Base-by-base conservation (phyloP, 1,140 invertebrate genomes). In the Brachionus rotundiformis region DNA sequence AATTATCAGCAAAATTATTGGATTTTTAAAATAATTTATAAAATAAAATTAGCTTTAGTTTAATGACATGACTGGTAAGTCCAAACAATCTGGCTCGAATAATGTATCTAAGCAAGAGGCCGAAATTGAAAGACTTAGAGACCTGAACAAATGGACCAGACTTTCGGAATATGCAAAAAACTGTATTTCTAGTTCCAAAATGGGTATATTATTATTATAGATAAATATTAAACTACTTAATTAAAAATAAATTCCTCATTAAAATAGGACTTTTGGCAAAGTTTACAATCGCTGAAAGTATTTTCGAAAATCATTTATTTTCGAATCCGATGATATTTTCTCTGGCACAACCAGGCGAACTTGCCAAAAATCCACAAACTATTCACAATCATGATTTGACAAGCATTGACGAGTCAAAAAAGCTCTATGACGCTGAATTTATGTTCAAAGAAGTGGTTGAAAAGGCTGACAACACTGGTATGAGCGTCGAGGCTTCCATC, bases 41-140 rank as follows among this genome's bases (percentile, higher is more conserved):
- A 2, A 39, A 6, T 1, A 39, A 39, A 39, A 39, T 10, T 10
- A 39, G 13, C 7, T n/a, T n/a, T n/a, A 54, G 16, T 23, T 54
- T 54, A 16, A 54, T 54, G 47, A 54, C 47, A 79, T 79, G 76
- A 79, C 76, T 63, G 76, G 76, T 27, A 79, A 79, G 36, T 73
- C 39, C 3, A 59, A 54, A 19, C 47, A 59, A 19, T 41, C 19
- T 11, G 33, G 16, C 19, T 59, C 27, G 16, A 16, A n/a, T 10
- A 41, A 41, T 19, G n/a, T 16, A n/a, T 59, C 76, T 3, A 79
- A 63, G 19, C 19, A 39, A 33, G 76, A 79, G 19, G 11, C n/a
- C 23, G 76, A 79, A 63, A 63, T 63, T 19, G 59, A 79, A 79
- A 23, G 13, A 19, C 47, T 59, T 4, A 31, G 76, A 33, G 59